Evolutionary conservation across 2,113 vertebrate species (phyloP).

Genomic region (Bujurquina vittata): DNA sequence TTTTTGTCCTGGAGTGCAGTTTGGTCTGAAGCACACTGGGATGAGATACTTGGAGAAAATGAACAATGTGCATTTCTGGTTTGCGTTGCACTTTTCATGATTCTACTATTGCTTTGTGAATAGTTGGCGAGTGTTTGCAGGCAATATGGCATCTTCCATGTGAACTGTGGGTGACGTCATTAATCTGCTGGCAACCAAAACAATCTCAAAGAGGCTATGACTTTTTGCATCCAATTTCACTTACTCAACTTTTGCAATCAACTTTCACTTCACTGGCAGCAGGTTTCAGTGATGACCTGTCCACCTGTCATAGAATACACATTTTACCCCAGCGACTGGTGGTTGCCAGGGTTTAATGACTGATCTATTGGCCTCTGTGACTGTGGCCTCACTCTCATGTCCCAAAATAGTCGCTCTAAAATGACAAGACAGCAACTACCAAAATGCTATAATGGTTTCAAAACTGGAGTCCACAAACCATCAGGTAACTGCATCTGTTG

Average conservation of each 20-base stretch:
- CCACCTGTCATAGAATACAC: neutral
- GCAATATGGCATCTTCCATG: too few relatives aligned
- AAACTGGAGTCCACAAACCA: neutral
- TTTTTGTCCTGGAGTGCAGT: too few relatives aligned
- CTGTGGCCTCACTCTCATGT: neutral
- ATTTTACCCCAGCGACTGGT: neutral
- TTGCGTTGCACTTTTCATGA: too few relatives aligned
- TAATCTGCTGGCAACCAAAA: neutral
- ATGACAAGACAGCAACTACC: neutral
- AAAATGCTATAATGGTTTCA: neutral
- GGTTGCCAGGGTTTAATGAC: neutral
- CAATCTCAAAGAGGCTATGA: neutral
- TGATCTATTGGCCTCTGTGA: neutral
- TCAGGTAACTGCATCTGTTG: neutral
- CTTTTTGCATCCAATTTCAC: neutral
- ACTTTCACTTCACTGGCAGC: too few relatives aligned
- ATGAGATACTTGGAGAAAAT: too few relatives aligned
- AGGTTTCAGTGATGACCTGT: too few relatives aligned
- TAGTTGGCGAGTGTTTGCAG: too few relatives aligned
- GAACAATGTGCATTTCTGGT: too few relatives aligned
- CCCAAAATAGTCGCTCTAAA: neutral
- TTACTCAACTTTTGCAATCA: too few relatives aligned
- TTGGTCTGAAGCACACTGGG: too few relatives aligned
- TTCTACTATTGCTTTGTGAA: too few relatives aligned
- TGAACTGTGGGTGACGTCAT: too few relatives aligned